A percentile compares a stretch with the other conserved stretches of the same genome.
Evolutionary conservation across 2,113 vertebrate species (phyloP).

Genomic region (Anhinga anhinga): DNA sequence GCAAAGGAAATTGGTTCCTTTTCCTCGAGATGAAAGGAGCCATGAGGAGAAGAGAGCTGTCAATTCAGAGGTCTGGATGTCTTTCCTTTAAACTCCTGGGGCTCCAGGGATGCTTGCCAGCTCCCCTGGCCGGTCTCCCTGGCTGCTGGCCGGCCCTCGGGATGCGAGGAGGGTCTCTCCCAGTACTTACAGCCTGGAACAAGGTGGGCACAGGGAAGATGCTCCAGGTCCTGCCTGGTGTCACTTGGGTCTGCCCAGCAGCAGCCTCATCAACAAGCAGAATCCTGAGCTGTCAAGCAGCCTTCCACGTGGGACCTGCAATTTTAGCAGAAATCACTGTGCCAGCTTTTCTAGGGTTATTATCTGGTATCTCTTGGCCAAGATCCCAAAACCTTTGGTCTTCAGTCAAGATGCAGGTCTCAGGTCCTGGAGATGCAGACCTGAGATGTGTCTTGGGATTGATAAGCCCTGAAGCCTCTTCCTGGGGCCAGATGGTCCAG

Average conservation of each 20-base stretch:
- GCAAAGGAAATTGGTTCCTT: slow-evolving; percentile 32
- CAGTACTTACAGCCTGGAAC: neutral
- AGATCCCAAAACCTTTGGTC: neutral
- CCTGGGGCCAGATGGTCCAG: neutral
- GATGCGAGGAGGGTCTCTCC: neutral
- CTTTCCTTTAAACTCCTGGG: neutral
- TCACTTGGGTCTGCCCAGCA: neutral
- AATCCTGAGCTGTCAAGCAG: neutral
- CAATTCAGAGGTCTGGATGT: neutral
- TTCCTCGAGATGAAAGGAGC: neutral
- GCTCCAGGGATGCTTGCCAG: neutral
- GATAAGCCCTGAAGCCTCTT: neutral
- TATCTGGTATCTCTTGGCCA: neutral
- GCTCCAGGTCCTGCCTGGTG: fast-evolving
- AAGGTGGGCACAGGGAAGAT: neutral
- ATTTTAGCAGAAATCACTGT: neutral
- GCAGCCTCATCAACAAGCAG: neutral
- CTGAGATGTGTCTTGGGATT: neutral
- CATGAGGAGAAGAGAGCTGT: neutral
- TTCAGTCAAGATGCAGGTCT: neutral
- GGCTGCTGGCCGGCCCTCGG: neutral
- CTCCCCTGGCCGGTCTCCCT: neutral
- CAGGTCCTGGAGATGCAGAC: neutral
- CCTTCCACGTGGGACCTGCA: neutral
- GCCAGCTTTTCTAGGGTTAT: neutral